Percentiles rank a stretch among this genome's conserved stretches.
These are phyloP conservation scores for Characodon lateralis DNA, from an alignment of 2,797 vertebrate species.

Conservation along the genomic window DNA sequence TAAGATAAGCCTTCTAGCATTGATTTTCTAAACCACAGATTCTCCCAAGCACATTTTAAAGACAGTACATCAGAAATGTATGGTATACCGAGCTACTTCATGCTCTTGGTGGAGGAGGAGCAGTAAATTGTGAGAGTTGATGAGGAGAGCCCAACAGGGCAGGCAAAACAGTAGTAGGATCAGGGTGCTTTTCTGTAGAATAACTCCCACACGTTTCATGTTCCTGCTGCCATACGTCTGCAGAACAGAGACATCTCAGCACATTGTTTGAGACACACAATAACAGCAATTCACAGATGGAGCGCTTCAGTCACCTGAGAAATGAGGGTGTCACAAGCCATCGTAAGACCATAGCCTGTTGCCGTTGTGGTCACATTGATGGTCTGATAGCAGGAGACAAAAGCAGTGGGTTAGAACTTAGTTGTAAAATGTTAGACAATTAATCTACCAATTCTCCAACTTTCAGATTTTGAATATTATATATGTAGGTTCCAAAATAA, in stretches of 20 bases:
- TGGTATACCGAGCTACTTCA: conserved; percentile 85
- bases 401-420: background rate
- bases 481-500: background rate
- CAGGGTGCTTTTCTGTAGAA: conserved; percentile 85
- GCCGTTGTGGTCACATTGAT: conserved; percentile 83
- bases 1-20: background rate
- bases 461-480: background rate
- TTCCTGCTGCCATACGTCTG: conserved; percentile 90
- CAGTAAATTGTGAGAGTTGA: conserved; percentile 86
- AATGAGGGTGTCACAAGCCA: conserved; percentile 90
- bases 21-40: background rate
- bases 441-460: background rate
- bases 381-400: conserved; percentile 69
- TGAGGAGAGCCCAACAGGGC: conserved; percentile 90
- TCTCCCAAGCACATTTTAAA: background rate
- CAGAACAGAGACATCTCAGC: background rate
- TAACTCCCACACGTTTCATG: conserved; percentile 87
- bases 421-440: background rate
- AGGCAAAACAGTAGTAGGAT: conserved; percentile 89
- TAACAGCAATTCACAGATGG: background rate
- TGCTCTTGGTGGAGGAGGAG: conserved; percentile 83
- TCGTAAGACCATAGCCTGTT: conserved; percentile 82
- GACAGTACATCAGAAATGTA: background rate
- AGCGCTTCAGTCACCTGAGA: conserved; percentile 82
- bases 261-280: background rate